Evolutionary conservation across 2,797 vertebrate genomes (phyloP), one percentile per base, ranked within the genome.

Genomic region (Aselliscus stoliczkanus): DNA sequence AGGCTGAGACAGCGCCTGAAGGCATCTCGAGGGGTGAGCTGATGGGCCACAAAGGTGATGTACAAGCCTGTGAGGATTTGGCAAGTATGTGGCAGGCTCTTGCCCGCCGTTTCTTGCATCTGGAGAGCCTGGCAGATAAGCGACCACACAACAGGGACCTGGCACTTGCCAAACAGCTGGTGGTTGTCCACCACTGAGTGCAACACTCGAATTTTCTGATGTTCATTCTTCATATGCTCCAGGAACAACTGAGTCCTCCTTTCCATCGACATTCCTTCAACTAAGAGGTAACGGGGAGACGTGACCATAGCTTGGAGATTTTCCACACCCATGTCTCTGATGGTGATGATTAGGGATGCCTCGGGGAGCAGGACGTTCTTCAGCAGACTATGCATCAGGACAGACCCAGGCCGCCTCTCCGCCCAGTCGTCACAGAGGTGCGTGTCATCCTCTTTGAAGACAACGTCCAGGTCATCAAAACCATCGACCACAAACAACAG

Each of bases 401-500:
- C 0, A 0, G 23, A 7, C 1, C 2, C 2, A 0, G 90, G 92
- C 1, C 34, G 83, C 14, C 25, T 69, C 4, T 79, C 64, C 0
- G 17, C 0, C 76, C 82, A 93, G 85, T 83, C 39, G 0, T 13
- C 13, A 2, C 77, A 90, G 21, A 86, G 58, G 20, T 15, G 5
- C 1, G 0, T 2, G 5, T 65, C 12, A 1, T 25, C 37, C 4
- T 21, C 52, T 54, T 13, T 2, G 8, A 73, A 7, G 37, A n/a
- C 1, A 0, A 72, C 18, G 7, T 42, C 47, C 90, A 97, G 52
- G 37, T 94, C 60, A 0, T 97, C 97, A 1, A 96, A 75, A 17
- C 90, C 64, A 2, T 97, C 97, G 0, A 97, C 8, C 1, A 98
- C 18, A 12, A 97, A 89, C 90, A 98, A 12, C 21, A 98, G 96